These are phyloP conservation scores for Platysteira castanea DNA, from an alignment of 2,113 vertebrate species.

Conservation along the genomic window DNA sequence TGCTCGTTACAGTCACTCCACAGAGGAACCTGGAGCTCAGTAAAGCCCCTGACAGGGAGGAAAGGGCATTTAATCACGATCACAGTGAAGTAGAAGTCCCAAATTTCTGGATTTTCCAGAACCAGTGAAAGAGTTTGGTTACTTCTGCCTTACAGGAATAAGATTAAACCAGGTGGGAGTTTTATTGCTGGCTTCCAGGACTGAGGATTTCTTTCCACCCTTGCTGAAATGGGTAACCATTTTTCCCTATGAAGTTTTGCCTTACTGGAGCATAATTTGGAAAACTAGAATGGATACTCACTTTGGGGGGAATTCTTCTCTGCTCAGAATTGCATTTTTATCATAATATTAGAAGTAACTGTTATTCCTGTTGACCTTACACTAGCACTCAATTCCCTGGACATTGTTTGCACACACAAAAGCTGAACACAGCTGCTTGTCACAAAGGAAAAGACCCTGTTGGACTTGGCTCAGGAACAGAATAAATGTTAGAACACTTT, in stretches of 20 bases:
- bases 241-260: not conserved
- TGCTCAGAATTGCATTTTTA: not conserved
- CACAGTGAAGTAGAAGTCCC: not conserved
- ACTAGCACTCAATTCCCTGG: not conserved
- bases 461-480: not conserved
- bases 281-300: not conserved
- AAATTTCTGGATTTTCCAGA: not conserved
- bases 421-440: not conserved
- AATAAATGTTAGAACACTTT: not conserved
- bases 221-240: not conserved
- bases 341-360: not conserved
- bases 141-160: not conserved
- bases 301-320: not conserved
- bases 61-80: not conserved
- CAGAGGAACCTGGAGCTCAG: not conserved
- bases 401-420: not conserved
- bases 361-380: not conserved
- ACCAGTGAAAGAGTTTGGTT: not conserved
- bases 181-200: not conserved
- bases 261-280: not conserved
- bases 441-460: not conserved
- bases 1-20: not conserved
- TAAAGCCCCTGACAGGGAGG: not conserved
- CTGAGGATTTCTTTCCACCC: not conserved
- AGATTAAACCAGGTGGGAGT: not conserved